Evolutionary conservation across 2,797 vertebrate genomes (phyloP).

Genomic region (Anabas testudineus): DNA sequence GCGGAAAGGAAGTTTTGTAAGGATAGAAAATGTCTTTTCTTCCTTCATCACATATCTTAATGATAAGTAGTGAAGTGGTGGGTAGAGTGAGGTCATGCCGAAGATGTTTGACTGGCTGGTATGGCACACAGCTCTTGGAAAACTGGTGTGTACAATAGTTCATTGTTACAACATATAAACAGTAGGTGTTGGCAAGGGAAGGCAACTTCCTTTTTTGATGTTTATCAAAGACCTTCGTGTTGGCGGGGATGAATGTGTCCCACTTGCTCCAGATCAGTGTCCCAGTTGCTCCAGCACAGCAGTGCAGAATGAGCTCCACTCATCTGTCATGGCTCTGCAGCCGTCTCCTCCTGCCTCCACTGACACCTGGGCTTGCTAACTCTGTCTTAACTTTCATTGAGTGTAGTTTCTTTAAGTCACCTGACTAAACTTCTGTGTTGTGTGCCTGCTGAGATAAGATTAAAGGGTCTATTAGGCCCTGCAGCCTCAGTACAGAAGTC

Average conservation of each 20-base stretch:
- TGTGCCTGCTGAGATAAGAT: constrained; percentile 31
- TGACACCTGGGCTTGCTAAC: constrained; percentile 19
- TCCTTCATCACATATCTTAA: constrained; percentile 2
- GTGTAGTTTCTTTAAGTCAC: constrained; percentile 33
- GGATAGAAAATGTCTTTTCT: constrained; percentile 42
- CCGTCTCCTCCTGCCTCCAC: constrained; percentile 24
- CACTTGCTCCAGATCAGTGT: no score
- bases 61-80: not conserved
- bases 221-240: constrained; percentile 43
- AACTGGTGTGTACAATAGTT: constrained; percentile 9
- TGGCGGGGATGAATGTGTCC: constrained; percentile 25
- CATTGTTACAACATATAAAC: constrained; percentile 24
- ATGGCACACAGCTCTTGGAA: not conserved
- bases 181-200: constrained; percentile 19
- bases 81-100: not conserved
- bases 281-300: constrained; percentile 39
- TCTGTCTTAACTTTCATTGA: constrained; percentile 31
- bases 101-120: not conserved
- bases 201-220: constrained; percentile 33
- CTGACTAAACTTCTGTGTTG: constrained; percentile 35
- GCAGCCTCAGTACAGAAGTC: constrained; percentile 14
- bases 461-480: constrained; percentile 32
- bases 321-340: constrained; percentile 45
- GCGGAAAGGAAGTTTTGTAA: constrained; percentile 39
- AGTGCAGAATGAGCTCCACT: constrained; percentile 13